Conservation (phyloP, 2,797 vertebrate genomes). For the Bucorvus abyssinicus region DNA sequence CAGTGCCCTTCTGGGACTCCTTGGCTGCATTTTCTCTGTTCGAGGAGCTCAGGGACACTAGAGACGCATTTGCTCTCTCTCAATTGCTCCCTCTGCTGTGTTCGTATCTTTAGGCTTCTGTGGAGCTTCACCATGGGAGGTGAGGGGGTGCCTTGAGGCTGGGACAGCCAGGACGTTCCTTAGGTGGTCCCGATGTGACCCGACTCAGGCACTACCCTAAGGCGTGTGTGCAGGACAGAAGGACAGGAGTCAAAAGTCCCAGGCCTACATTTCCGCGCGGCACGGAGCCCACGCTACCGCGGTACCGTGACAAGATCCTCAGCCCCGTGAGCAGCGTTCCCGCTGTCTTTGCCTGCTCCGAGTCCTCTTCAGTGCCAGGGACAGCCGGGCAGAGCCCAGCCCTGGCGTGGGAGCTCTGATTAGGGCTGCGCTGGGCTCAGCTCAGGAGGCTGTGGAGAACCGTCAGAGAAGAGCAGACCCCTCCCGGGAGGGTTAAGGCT, state of each 20-base stretch:
- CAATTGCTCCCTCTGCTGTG: not conserved
- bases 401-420: not conserved
- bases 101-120: not conserved
- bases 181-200: rapidly evolving
- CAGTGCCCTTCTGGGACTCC: not conserved
- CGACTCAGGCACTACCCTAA: rapidly evolving
- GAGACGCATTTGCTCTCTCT: not conserved
- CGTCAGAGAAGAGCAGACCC: not conserved
- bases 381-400: not conserved
- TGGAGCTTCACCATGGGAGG: not conserved
- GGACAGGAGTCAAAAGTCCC: not conserved
- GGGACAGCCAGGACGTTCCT: not conserved
- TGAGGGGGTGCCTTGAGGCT: not conserved
- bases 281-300: not conserved
- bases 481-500: not conserved
- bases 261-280: not conserved
- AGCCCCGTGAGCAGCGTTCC: not conserved
- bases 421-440: not conserved
- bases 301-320: not conserved
- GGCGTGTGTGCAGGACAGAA: not conserved
- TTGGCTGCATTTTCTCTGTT: not conserved
- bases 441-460: not conserved
- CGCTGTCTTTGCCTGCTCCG: not conserved
- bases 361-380: not conserved
- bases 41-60: not conserved